Evolutionary conservation across 2,113 vertebrate species (phyloP).

Genomic region (Kryptolebias marmoratus): DNA sequence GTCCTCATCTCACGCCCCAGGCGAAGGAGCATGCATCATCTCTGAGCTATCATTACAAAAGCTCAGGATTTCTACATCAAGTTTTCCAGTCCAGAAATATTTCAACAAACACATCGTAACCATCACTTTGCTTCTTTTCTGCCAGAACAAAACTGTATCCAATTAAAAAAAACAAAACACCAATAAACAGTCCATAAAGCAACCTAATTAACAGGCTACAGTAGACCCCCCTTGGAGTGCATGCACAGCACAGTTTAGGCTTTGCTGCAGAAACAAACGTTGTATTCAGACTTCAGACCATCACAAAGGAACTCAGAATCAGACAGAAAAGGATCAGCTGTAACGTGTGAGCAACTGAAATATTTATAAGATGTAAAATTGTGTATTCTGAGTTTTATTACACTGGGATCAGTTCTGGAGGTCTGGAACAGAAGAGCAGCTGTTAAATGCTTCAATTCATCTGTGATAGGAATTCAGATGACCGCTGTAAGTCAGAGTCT

Average conservation of each 20-base stretch:
- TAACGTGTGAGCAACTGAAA: neutral
- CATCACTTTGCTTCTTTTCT: constrained; percentile 3
- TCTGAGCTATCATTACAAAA: constrained; percentile 36
- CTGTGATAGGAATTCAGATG: neutral
- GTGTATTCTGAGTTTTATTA: neutral
- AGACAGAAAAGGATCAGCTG: constrained; percentile 16
- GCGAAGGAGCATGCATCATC: constrained; percentile 38
- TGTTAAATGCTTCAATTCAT: neutral
- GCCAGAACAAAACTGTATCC: constrained; percentile 13
- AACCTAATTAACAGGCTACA: constrained; percentile 42
- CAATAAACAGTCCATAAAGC: constrained; percentile 33
- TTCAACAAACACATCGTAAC: constrained; percentile 23
- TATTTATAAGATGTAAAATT: neutral
- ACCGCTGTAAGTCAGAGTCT: constrained; percentile 9
- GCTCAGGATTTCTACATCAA: constrained; percentile 24
- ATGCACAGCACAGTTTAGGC: constrained; percentile 34
- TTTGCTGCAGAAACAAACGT: neutral
- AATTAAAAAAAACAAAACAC: constrained; percentile 35
- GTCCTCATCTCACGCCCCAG: constrained; percentile 27
- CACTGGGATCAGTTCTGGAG: neutral
- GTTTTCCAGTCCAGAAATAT: constrained; percentile 13
- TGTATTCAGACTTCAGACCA: too few species aligned
- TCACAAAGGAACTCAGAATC: neutral
- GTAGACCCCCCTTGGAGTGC: constrained; percentile 3
- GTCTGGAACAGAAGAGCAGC: neutral